Conservation (phyloP, 1,140 invertebrate species). For the Euglossa dilemma region DNA sequence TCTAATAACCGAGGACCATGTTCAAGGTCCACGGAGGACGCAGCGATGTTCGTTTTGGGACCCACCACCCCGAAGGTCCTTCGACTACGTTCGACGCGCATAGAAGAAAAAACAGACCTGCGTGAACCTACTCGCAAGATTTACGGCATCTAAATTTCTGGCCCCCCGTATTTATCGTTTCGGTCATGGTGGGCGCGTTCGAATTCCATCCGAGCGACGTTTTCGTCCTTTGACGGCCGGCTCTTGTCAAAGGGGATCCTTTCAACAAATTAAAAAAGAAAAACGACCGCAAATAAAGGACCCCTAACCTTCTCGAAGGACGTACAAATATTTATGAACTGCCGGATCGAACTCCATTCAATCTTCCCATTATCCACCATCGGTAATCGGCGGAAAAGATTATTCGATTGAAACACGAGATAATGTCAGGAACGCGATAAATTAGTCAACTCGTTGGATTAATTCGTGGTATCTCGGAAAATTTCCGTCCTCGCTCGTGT, state of each 20-base stretch:
- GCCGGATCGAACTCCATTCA: neutral
- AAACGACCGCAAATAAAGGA: neutral
- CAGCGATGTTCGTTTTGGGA: slow-evolving; percentile 16
- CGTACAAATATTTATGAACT: neutral
- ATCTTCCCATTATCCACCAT: neutral
- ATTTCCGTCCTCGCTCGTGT: neutral
- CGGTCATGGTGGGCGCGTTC: slow-evolving; percentile 42
- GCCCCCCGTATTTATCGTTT: slow-evolving; percentile 58
- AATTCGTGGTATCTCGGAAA: neutral
- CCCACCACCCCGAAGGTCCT: slow-evolving; percentile 25
- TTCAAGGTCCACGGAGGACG: slow-evolving; percentile 1
- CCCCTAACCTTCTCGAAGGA: neutral
- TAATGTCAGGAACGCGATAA: neutral
- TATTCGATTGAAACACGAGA: neutral
- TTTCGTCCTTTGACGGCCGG: slow-evolving; percentile 45
- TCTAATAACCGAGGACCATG: slow-evolving; percentile 5
- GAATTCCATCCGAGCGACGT: slow-evolving; percentile 51
- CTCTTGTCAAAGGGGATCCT: slow-evolving; percentile 59
- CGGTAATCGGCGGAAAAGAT: neutral
- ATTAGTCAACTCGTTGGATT: neutral
- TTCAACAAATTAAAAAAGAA: slow-evolving; percentile 27
- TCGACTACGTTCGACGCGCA: slow-evolving; percentile 13
- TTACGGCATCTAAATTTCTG: slow-evolving; percentile 72
- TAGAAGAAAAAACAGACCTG: slow-evolving; percentile 44
- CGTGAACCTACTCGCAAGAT: slow-evolving; percentile 59